Evolutionary conservation across 2,113 vertebrate genomes (phyloP), one percentile per base, ranked within the genome.

Genomic region (Melospiza melodia): DNA sequence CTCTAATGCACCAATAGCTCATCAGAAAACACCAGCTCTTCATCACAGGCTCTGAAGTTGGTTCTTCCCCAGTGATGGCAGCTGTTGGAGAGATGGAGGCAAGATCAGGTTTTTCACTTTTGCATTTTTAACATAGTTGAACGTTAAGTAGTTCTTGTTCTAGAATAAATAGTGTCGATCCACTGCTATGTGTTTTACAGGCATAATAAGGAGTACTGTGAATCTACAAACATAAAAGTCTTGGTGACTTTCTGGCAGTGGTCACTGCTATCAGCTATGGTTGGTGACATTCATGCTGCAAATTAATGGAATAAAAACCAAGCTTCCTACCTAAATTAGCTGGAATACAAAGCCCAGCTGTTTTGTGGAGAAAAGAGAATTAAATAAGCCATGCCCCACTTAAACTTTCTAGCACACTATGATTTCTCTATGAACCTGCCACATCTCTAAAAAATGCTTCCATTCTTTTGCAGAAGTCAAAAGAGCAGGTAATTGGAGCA

Each of bases 281-380:
- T 62, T 79, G 31, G 81, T 91, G 84, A 83, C 46, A 83, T 79
- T 82, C 63, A 61, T 22, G 43, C 51, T 69, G 62, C 75, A 94
- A 94, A 61, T 57, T 83, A 97, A 89, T 57, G 71, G 73, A 90
- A 94, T 67, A 69, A 83, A 82, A 82, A 91, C 28, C 41, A 82
- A 90, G 54, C 51, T 83, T 87, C 74, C 75, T 62, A 54, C 37
- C 66, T 89, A 93, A 93, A 95, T 94, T 87, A 90, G 58, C 17
- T 67, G 67, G 33, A 87, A 90, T 59, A 83, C 21, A 31, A 87
- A 94, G 51, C 21, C 71, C 63, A 76, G 78, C 46, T 91, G 28
- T 51, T 61, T 19, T 17, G 18, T 1, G 1, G 65, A 61, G 35
- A 82, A 89, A 57, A 76, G 66, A 75, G 43, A 82, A 89, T 58